A percentile compares a stretch with the other conserved stretches of the same genome.
These are phyloP conservation scores for Cygnus buccinator DNA, from an alignment of 2,113 vertebrate genomes.

Conservation along the genomic window DNA sequence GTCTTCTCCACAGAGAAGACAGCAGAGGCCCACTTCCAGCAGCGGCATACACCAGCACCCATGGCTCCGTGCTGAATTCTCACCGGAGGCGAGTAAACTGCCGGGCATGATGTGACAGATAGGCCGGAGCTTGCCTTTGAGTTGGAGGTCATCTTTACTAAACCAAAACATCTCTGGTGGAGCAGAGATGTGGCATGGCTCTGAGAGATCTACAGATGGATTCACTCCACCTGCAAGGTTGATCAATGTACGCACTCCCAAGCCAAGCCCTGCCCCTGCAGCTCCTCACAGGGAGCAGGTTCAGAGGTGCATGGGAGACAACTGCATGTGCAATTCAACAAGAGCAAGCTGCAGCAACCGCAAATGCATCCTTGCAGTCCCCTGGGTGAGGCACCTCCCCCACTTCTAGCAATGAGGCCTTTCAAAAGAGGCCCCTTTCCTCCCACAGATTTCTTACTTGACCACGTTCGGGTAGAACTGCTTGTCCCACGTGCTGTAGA, in stretches of 20 bases:
- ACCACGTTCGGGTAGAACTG: slow-evolving; percentile 91
- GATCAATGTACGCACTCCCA: background rate
- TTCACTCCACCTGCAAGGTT: too few relatives aligned
- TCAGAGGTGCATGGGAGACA: too few relatives aligned
- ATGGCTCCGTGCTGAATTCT: too few relatives aligned
- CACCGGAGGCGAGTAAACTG: too few relatives aligned
- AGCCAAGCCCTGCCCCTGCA: background rate
- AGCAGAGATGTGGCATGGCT: background rate
- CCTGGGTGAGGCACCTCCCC: background rate
- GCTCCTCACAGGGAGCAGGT: background rate
- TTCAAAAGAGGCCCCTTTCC: background rate
- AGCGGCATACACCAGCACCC: too few relatives aligned
- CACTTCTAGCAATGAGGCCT: rapidly evolving
- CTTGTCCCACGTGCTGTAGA: slow-evolving; percentile 94
- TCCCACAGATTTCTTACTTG: slow-evolving; percentile 70
- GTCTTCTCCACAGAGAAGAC: too few relatives aligned
- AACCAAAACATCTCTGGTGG: background rate
- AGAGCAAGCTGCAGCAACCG: too few relatives aligned
- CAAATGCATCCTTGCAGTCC: too few relatives aligned
- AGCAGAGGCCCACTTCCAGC: too few relatives aligned
- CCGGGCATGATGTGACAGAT: too few relatives aligned
- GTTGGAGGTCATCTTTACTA: background rate
- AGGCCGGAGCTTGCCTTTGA: too few relatives aligned
- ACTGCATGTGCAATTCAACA: too few relatives aligned
- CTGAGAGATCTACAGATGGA: background rate